A percentile compares a stretch with the other conserved stretches of the same genome.
These are phyloP conservation scores for Paracyclopina nana DNA, from an alignment of 1,140 invertebrate species.

Conservation along the genomic window DNA sequence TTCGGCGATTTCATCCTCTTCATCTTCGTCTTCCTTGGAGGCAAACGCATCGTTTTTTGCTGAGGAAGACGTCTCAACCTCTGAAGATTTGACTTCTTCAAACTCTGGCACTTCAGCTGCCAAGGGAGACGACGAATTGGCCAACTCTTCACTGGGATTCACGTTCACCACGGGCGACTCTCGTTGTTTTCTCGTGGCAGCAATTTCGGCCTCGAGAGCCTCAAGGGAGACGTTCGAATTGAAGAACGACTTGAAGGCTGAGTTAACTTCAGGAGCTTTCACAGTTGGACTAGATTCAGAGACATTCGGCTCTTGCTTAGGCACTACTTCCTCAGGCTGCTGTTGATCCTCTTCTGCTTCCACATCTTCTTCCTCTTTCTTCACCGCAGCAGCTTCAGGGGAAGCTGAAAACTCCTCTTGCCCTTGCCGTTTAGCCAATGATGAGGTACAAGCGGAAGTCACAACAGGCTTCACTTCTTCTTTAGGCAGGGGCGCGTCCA, in stretches of 20 bases:
- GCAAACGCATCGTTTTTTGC: background rate
- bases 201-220: conserved; percentile 11
- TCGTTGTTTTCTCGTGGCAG: background rate
- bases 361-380: too few species aligned
- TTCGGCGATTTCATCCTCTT: background rate
- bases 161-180: background rate
- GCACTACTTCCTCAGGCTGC: background rate
- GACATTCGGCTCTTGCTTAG: background rate
- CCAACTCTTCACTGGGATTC: background rate
- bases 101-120: background rate
- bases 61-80: background rate
- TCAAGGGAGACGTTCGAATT: conserved; percentile 6
- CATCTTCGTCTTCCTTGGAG: background rate
- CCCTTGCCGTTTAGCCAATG: too few species aligned
- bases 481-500: background rate
- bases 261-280: conserved; percentile 1
- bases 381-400: background rate
- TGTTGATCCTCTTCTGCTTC: background rate
- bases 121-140: background rate
- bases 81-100: background rate
- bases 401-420: too few species aligned
- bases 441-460: background rate
- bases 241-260: conserved; percentile 15
- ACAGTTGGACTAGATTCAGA: too few species aligned
- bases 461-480: background rate